These are phyloP conservation scores for Corynorhinus townsendii DNA, from an alignment of 2,113 vertebrate species.

Conservation along the genomic window DNA sequence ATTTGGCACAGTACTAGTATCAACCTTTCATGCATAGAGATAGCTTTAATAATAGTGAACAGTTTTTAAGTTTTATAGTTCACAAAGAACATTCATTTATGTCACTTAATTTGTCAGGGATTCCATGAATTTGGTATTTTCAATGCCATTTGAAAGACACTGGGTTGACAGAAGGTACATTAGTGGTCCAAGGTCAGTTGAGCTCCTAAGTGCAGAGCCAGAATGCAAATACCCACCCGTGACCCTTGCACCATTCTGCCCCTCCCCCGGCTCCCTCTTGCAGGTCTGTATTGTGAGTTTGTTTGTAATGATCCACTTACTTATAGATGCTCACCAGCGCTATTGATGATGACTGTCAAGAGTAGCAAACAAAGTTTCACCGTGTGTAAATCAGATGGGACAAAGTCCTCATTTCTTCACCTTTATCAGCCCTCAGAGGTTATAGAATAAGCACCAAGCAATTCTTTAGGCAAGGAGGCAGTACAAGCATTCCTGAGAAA, in stretches of 20 bases:
- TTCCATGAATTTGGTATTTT: background rate
- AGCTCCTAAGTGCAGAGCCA: background rate
- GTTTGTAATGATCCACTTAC: background rate
- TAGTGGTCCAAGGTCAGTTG: background rate
- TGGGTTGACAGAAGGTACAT: background rate
- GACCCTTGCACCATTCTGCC: accelerated
- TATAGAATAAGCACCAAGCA: background rate
- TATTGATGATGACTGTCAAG: background rate
- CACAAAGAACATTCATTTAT: background rate
- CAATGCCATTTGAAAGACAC: background rate
- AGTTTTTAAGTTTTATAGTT: background rate
- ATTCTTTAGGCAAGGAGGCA: background rate
- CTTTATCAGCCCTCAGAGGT: background rate
- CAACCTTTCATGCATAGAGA: background rate
- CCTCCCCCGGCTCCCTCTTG: background rate
- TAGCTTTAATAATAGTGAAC: background rate
- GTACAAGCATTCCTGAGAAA: background rate
- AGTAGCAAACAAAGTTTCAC: background rate
- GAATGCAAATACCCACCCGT: background rate
- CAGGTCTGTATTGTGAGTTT: background rate
- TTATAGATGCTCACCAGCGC: background rate
- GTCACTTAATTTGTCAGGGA: background rate
- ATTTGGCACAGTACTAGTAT: background rate
- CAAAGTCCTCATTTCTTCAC: background rate
- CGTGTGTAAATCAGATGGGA: background rate